Evolutionary conservation across 2,113 vertebrate species (phyloP).

Genomic region (Prochilodus magdalenae): DNA sequence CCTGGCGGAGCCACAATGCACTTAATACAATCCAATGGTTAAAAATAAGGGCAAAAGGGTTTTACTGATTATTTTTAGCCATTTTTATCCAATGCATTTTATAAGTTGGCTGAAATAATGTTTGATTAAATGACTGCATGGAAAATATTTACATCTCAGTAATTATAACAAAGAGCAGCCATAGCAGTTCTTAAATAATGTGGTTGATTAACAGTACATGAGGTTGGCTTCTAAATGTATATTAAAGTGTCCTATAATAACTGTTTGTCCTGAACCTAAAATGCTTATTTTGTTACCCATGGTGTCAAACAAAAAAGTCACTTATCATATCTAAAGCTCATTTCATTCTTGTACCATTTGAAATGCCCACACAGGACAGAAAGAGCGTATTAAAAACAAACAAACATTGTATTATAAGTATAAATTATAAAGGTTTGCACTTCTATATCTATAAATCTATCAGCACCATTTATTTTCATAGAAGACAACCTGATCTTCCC

Average conservation of each 20-base stretch:
- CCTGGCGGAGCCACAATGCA: too few relatives aligned
- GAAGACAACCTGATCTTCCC: background rate
- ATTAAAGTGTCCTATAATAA: slow-evolving; percentile 7
- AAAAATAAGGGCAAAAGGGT: too few relatives aligned
- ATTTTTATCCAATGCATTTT: too few relatives aligned
- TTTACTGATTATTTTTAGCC: too few relatives aligned
- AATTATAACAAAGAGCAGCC: background rate
- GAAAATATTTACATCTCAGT: background rate
- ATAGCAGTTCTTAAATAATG: background rate
- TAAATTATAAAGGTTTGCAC: too few relatives aligned
- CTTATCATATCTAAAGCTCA: slow-evolving; percentile 2
- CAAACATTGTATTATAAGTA: too few relatives aligned
- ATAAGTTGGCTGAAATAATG: background rate
- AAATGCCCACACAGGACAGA: background rate
- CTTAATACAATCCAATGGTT: background rate
- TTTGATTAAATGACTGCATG: background rate
- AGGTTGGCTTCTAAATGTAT: slow-evolving; percentile 5
- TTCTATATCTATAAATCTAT: too few relatives aligned
- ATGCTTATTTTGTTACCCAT: background rate
- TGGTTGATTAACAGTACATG: background rate
- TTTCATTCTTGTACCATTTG: background rate
- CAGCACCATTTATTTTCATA: background rate
- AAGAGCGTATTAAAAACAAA: slow-evolving; percentile 1
- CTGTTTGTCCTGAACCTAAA: background rate
- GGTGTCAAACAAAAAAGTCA: slow-evolving; percentile 1